Percentiles rank a stretch among this genome's conserved stretches.
These are phyloP conservation scores for Drosophila aff. DNA, from an alignment of 1,140 invertebrate species.

Conservation along the genomic window DNA sequence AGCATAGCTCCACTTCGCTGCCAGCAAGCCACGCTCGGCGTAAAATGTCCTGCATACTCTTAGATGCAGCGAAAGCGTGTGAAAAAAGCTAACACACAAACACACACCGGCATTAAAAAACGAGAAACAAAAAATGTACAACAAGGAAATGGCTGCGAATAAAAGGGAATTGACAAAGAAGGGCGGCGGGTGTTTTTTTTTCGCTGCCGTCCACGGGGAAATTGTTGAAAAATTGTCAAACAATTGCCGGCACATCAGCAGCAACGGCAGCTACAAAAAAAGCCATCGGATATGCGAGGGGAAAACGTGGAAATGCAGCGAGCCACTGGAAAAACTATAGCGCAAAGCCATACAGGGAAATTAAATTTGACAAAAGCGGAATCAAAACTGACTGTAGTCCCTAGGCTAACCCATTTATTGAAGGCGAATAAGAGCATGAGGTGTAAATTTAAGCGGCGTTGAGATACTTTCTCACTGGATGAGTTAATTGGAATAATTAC, in stretches of 20 bases:
- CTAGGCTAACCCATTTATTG: background rate
- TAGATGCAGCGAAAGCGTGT: slow-evolving; percentile 68
- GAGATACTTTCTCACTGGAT: background rate
- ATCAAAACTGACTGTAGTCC: slow-evolving; percentile 15
- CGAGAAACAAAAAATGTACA: slow-evolving; percentile 11
- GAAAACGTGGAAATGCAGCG: slow-evolving; percentile 16
- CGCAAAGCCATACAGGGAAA: slow-evolving; percentile 10
- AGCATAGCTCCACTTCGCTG: slow-evolving; percentile 26
- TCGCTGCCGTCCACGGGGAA: slow-evolving; percentile 60
- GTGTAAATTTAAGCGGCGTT: background rate
- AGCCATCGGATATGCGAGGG: background rate
- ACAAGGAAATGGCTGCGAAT: slow-evolving; percentile 39
- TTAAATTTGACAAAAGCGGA: slow-evolving; percentile 20
- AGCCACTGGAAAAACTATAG: slow-evolving; percentile 10
- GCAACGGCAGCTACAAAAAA: slow-evolving; percentile 13
- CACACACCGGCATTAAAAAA: slow-evolving; percentile 11
- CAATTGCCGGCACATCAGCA: slow-evolving; percentile 65
- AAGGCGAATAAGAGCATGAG: background rate
- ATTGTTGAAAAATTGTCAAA: slow-evolving; percentile 82
- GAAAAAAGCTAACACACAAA: slow-evolving; percentile 67
- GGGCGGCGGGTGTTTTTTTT: slow-evolving; percentile 9
- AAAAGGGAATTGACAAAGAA: slow-evolving; percentile 49
- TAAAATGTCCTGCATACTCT: slow-evolving; percentile 72
- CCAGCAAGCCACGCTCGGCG: slow-evolving; percentile 52
- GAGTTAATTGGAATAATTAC: background rate